phyloP scores from a whole-genome alignment of 2,113 vertebrate species.

The Austrofundulus limnaeus region DNA sequence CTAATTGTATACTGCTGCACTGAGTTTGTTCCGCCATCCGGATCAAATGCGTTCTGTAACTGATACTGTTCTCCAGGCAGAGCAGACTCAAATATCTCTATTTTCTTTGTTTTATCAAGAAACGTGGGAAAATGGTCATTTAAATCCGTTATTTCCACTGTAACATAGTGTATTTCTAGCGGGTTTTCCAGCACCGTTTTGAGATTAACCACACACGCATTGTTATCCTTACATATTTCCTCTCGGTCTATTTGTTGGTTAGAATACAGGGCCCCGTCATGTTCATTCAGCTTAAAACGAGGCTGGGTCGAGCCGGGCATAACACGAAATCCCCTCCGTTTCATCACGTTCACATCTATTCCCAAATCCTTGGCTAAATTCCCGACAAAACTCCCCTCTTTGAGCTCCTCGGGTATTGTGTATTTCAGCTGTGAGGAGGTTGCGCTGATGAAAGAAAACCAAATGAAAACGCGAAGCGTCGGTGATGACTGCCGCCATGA shows the following conservation, averaged over 20 bases:
- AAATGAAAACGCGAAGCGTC: slow-evolving; percentile 12
- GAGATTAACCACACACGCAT: slow-evolving; percentile 62
- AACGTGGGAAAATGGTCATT: slow-evolving; percentile 82
- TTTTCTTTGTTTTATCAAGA: slow-evolving; percentile 51
- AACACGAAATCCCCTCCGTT: slow-evolving; percentile 59
- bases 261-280: slow-evolving; percentile 61
- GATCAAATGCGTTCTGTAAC: slow-evolving; percentile 75
- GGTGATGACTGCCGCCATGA: slow-evolving; percentile 30
- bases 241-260: slow-evolving; percentile 62
- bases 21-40: slow-evolving; percentile 74
- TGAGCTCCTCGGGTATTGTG: slow-evolving; percentile 62
- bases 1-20: slow-evolving; percentile 74
- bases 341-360: slow-evolving; percentile 53
- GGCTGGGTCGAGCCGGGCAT: slow-evolving; percentile 51
- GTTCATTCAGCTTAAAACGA: slow-evolving; percentile 62
- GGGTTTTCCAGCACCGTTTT: slow-evolving; percentile 73
- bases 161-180: slow-evolving; percentile 81
- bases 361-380: slow-evolving; percentile 72
- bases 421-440: slow-evolving; percentile 67
- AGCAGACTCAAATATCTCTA: slow-evolving; percentile 63
- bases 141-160: slow-evolving; percentile 79
- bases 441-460: slow-evolving; percentile 28
- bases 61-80: slow-evolving; percentile 73
- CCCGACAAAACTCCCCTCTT: slow-evolving; percentile 61
- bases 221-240: slow-evolving; percentile 53